phyloP scores from a whole-genome alignment of 1,140 invertebrate genomes.

The Antheraea mylitta region DNA sequence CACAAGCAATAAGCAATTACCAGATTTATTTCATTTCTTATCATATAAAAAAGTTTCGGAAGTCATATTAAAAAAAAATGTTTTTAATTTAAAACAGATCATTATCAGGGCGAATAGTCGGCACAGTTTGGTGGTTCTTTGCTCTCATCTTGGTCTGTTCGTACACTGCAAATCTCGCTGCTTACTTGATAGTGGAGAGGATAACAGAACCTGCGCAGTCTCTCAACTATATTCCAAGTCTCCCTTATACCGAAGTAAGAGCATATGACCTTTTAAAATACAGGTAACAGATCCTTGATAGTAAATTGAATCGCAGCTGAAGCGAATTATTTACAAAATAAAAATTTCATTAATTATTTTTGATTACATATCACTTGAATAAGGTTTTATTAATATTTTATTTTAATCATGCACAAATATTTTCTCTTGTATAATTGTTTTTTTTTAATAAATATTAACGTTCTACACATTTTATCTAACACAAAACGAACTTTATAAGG shows the following conservation, averaged over 20 bases:
- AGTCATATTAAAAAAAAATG: no score
- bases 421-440: neutral
- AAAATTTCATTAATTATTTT: neutral
- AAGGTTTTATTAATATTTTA: neutral
- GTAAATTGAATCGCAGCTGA: slow-evolving; percentile 18
- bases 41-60: no score
- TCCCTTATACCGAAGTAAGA: slow-evolving; percentile 97
- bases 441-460: neutral
- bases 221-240: slow-evolving; percentile 89
- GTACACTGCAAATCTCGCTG: slow-evolving; percentile 98
- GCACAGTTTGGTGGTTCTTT: slow-evolving; percentile 99
- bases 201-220: slow-evolving; percentile 97
- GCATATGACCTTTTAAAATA: slow-evolving; percentile 66
- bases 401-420: neutral
- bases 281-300: slow-evolving; percentile 52
- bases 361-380: neutral
- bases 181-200: slow-evolving; percentile 96
- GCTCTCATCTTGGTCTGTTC: slow-evolving; percentile 98
- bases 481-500: neutral
- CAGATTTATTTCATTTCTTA: no score
- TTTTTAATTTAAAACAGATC: slow-evolving; percentile 80
- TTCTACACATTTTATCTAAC: neutral
- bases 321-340: slow-evolving; percentile 27
- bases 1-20: no score
- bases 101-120: slow-evolving; percentile 95